Evolutionary conservation across 2,113 vertebrate genomes (phyloP), one percentile per base, ranked within the genome.

Genomic region (Nansenia antarctica): DNA sequence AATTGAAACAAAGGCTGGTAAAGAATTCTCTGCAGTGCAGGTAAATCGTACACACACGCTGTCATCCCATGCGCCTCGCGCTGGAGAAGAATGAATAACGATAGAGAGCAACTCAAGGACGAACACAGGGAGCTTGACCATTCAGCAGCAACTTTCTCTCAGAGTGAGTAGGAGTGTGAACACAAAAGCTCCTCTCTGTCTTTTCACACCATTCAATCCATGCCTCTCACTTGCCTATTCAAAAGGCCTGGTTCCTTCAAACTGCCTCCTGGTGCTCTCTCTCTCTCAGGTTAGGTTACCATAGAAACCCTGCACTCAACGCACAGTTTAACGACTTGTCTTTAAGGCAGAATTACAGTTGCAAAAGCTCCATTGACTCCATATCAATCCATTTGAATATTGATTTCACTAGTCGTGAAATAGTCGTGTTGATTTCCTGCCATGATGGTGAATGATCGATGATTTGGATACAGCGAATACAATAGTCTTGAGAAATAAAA

Each of bases 211-310:
- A 60, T 35, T 60, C 58, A 34, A 20, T 60, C 58, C 53, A 18
- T 35, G n/a, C 58, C 24, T 55, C 53, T 55, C 24, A 4, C 53
- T 55, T 27, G 20, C 53, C n/a, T 55, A 55, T 55, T 55, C n/a
- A 55, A 24, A 22, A 27, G 45, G 45, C 45, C 45, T 20, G n/a
- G 45, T 15, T 49, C n/a, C 45, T 49, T 20, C 45, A 20, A 20
- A 55, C 24, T 55, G 9, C 20, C 20, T 55, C 22, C 53, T 27
- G n/a, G 58, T 34, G 58, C 18, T 35, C 58, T 58, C 57, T 22
- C 58, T 60, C 58, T 11, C 65, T 47, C 53, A 20, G 62, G 18
- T 31, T 8, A 14, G 9, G 62, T 65, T 49, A 22, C 45, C 62
- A 65, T 65, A 14, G 62, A 29, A 65, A 65, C 62, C 12, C 3